Evolutionary conservation across 1,140 invertebrate species (phyloP), one percentile per base, ranked within the genome.

Genomic region (Drosophila tropicalis): DNA sequence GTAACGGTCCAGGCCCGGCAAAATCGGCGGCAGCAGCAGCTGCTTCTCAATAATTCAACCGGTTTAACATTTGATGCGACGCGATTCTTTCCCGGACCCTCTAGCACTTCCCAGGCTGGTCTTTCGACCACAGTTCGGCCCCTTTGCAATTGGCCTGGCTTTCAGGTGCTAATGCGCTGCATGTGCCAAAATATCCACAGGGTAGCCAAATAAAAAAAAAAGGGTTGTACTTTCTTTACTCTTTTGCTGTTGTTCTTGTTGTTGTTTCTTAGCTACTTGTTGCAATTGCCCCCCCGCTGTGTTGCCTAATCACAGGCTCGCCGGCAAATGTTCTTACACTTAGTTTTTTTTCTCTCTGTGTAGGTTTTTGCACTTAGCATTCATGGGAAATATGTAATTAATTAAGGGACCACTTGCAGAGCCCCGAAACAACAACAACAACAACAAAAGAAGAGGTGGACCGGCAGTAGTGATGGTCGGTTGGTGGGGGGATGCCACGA

Each of bases 351-450:
- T 22, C 10, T 51, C 2, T 47, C 17, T 22, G 44, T 51, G 44
- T 51, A 51, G 44, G 44, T 51, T 12, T 51, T 51, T 51, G 74
- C 74, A 70, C 75, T 77, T 77, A 76, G 73, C 73, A 22, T 76
- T 76, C 77, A 77, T 89, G 84, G 83, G 84, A 87, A 89, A 77
- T 83, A 77, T 51, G 44, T 83, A 89, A 87, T 87, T 87, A 87
- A 76, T 81, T 68, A 72, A 78, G 67, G 69, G 81, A 85, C 81
- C 83, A 86, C 83, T 82, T 86, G 79, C 83, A 40, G 82, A 56
- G 82, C 55, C 22, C 40, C 63, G 70, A n/a, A 15, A 17, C 44
- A 51, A n/a, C 36, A 47, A 17, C 44, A 51, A n/a, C 36, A 47
- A 13, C 34, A 39, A 39, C 36, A 39, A 39, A 39, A 39, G 19